A percentile compares a stretch with the other conserved stretches of the same genome.
Conservation (phyloP, 23 tunicate species). For the Aplidium turbinatum region DNA sequence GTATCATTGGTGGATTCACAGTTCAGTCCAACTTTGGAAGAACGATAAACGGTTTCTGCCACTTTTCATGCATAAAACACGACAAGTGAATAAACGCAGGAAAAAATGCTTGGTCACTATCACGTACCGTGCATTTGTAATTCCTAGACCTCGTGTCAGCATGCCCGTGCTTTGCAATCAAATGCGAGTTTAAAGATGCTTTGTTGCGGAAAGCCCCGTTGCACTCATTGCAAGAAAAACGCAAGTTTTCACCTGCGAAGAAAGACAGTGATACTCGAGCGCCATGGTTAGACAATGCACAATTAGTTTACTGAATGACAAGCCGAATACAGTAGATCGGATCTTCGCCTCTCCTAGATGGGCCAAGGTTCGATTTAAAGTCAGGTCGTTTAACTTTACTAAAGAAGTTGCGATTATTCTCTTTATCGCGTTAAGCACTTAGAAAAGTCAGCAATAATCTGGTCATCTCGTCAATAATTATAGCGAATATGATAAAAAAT, state of each 20-base stretch:
- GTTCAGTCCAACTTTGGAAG: no score
- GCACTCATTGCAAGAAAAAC: slow-evolving; percentile 44
- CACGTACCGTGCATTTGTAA: slow-evolving; percentile 84
- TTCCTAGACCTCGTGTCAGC: slow-evolving; percentile 57
- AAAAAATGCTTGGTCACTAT: not conserved
- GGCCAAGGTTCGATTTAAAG: no score
- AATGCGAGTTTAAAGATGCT: slow-evolving; percentile 41
- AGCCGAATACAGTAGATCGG: not conserved
- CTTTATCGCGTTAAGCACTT: no score
- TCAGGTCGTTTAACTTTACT: not conserved
- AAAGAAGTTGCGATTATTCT: not conserved
- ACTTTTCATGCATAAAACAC: no score
- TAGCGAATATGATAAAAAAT: no score
- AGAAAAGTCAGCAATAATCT: no score
- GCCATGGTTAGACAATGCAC: no score
- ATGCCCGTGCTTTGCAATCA: slow-evolving; percentile 55
- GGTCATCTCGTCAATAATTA: no score
- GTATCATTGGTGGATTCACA: no score
- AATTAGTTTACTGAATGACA: no score
- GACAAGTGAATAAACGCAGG: not conserved
- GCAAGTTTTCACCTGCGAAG: slow-evolving; percentile 35
- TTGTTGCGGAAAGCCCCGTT: slow-evolving; percentile 22
- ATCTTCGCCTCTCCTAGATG: not conserved
- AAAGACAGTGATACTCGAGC: no score
- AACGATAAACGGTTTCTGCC: no score